Conservation (phyloP, 2,888 invertebrate genomes). For the Xestia xanthographa region DNA sequence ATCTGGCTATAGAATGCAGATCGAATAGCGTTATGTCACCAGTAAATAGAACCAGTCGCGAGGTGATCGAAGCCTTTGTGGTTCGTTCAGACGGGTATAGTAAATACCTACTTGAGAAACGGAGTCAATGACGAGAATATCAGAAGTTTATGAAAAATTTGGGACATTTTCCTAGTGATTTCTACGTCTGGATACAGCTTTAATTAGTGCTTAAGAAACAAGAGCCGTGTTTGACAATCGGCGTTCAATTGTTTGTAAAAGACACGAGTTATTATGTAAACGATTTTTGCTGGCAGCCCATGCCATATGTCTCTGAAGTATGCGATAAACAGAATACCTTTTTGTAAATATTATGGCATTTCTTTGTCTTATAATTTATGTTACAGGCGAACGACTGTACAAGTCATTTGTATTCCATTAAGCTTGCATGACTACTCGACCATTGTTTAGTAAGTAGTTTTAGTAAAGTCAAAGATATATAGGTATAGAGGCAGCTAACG, state of each 20-base stretch:
- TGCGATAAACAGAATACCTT: conserved; percentile 41
- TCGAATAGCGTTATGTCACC: conserved; percentile 49
- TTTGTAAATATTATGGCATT: conserved; percentile 49
- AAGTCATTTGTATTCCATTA: conserved; percentile 33
- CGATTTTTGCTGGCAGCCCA: conserved; percentile 20
- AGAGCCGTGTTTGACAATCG: conserved; percentile 24
- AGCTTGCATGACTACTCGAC: conserved; percentile 3
- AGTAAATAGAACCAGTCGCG: conserved; percentile 37
- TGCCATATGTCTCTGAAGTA: conserved; percentile 32
- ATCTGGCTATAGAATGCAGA: conserved; percentile 33
- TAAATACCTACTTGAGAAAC: background rate
- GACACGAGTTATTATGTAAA: conserved; percentile 59
- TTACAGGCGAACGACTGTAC: background rate
- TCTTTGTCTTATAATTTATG: conserved; percentile 40
- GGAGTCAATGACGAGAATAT: background rate
- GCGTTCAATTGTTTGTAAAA: conserved; percentile 46
- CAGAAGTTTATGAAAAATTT: background rate
- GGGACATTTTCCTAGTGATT: background rate
- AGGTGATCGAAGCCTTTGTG: background rate
- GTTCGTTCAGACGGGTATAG: background rate
- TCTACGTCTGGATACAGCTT: background rate
- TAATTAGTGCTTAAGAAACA: background rate
- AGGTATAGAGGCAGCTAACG: background rate
- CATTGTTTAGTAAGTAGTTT: conserved; percentile 8
- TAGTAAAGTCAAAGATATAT: background rate